Evolutionary conservation across 2,888 invertebrate genomes (phyloP).

Genomic region (Callimorpha dominula): DNA sequence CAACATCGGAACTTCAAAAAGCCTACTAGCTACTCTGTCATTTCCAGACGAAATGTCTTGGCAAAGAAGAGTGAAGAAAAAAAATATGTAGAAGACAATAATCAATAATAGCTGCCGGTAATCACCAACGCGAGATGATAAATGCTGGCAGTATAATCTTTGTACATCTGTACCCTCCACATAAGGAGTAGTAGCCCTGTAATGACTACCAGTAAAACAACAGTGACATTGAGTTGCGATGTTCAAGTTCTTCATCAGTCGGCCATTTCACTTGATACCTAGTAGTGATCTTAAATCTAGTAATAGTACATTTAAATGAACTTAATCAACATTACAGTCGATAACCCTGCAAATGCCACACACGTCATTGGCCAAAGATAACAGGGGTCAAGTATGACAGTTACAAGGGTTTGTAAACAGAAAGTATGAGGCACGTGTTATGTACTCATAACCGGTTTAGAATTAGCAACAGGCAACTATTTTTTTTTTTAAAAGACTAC

Average conservation of each 20-base stretch:
- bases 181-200: too few species aligned
- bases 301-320: background rate
- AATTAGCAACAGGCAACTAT: background rate
- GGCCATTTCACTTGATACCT: background rate
- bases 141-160: too few species aligned
- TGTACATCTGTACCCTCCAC: too few species aligned
- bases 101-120: too few species aligned
- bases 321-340: conserved; percentile 23
- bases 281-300: conserved; percentile 4
- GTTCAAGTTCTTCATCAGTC: background rate
- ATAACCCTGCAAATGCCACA: conserved; percentile 40
- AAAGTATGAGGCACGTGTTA: conserved; percentile 23
- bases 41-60: too few species aligned
- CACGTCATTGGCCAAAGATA: conserved; percentile 50
- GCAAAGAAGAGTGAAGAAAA: too few species aligned
- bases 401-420: conserved; percentile 27
- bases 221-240: background rate
- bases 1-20: too few species aligned
- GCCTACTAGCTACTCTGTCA: too few species aligned
- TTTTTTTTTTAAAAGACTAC: background rate
- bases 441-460: background rate
- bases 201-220: too few species aligned
- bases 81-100: too few species aligned
- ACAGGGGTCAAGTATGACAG: conserved; percentile 48
- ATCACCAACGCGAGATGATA: too few species aligned